Base-by-base conservation (phyloP, 2,797 vertebrate genomes). In the Sebastes hubbsi region DNA sequence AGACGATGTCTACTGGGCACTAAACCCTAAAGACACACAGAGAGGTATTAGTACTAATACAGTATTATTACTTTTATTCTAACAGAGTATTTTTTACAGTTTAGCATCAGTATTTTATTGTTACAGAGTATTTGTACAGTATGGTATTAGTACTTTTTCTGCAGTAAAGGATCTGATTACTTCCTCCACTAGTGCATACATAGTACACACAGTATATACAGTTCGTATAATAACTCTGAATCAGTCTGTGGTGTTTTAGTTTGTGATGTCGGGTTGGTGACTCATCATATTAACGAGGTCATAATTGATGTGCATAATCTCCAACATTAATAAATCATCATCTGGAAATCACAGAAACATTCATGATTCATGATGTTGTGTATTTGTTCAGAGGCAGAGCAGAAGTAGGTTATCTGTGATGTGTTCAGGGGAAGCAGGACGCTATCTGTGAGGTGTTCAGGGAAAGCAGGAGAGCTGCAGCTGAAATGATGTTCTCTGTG, bases 1-100 rank as follows among this genome's bases (percentile, higher is more conserved):
- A 99, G 95, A 46, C 98, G 97, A 88, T 99, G 98, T 91, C 96
- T 95, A 93, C 98, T 99, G 0, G 97, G 95, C 76, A 99, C 98
- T 12, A 99, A 95, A 54, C 98, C 98, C 98, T 99, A 94, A n/a
- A 66, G 11, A 52, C 32, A 64, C 11, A 67, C 29, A 74, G 38
- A 42, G 38, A 42, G 36, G 36, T 36, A 36, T 36, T 36, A 36
- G 36, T 36, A 36, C 36, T 36, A 36, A 36, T 36, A 36, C 11
- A 12, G 36, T 13, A 36, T 36, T 36, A 36, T 10, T 36, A 18
- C 2, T 7, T 49, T 20, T 49, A 49, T 18, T 49, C 16, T 7
- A 49, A 20, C 46, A 49, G 46, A 18, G 46, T 49, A 49, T 49
- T 8, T 49, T 49, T 32, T 20, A 49, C 46, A 13, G 36, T 36